These are phyloP conservation scores for Euproctis similis DNA, from an alignment of 2,888 invertebrate species.

Conservation along the genomic window DNA sequence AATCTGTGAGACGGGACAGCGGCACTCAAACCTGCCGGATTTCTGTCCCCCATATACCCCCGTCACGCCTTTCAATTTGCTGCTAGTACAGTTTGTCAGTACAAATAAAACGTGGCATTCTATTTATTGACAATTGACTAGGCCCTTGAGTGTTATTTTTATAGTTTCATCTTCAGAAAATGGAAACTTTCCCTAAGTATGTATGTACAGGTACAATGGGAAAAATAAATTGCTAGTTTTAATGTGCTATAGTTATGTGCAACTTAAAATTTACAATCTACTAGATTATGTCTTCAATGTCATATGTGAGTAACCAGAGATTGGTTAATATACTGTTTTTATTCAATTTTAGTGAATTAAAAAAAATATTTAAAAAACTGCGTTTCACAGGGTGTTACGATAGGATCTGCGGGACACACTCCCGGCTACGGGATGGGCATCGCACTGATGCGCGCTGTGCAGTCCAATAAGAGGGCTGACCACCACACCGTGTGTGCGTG, in stretches of 20 bases:
- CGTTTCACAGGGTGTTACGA: no score
- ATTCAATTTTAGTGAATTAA: no score
- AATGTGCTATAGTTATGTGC: slow-evolving; percentile 15
- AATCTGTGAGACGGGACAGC: slow-evolving; percentile 45
- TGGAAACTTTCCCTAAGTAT: slow-evolving; percentile 24
- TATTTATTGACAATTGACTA: slow-evolving; percentile 40
- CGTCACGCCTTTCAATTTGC: slow-evolving; percentile 58
- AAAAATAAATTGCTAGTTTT: slow-evolving; percentile 15
- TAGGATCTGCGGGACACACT: no score
- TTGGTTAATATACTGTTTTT: no score
- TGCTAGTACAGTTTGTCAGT: slow-evolving; percentile 39
- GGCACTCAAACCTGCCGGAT: slow-evolving; percentile 47
- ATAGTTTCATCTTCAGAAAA: slow-evolving; percentile 28
- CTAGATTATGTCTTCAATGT: no score
- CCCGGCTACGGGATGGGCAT: no score
- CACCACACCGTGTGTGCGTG: no score
- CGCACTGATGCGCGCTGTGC: no score
- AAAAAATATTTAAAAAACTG: no score
- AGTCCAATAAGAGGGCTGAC: no score
- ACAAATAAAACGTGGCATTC: slow-evolving; percentile 45
- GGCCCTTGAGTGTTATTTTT: slow-evolving; percentile 41
- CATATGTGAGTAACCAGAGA: no score
- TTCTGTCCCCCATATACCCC: slow-evolving; percentile 36
- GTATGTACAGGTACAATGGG: slow-evolving; percentile 10
- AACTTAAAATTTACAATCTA: no score